Base-by-base conservation (phyloP, 2,797 vertebrate genomes). In the Fistularia tabacaria region DNA sequence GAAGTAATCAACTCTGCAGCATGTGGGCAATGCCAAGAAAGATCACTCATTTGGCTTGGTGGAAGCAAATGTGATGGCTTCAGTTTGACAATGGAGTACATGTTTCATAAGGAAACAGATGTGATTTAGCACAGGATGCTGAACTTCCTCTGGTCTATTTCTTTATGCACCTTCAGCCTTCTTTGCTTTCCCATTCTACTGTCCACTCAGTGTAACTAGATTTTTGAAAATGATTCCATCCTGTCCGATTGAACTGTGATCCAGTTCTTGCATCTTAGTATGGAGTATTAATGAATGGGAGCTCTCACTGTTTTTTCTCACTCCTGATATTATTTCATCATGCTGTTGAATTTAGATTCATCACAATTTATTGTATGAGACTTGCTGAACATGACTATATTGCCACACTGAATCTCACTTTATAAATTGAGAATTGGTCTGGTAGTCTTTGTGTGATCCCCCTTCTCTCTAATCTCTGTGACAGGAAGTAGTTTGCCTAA, bases 401-500 rank as follows among this genome's bases (percentile, higher is more conserved):
- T 67, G 69, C 59, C 42, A 4, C 59, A 46, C 14, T 48, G n/a
- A 49, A 43, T 62, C 52, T 50, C 47, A 36, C 49, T 43, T 62
- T 55, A 53, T 13, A 54, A 70, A 78, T 64, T 68, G 67, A 70
- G 54, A 66, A 71, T 71, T 38, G 13, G 47, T 55, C 66, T 46
- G 62, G 70, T 66, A 64, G 25, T 25, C 58, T 59, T 48, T 60
- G 49, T 60, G 49, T 65, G 72, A 87, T 86, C 62, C 59, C 81
- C 59, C 64, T 62, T 40, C 51, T 62, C 57, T 87, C 77, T 89
- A 90, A 93, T 92, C 91, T 90, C 57, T 78, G 67, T 80, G 77
- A 83, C 87, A 92, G 94, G 93, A 95, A 94, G 91, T 93, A 90
- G 88, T 93, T 93, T 90, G 81, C 63, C 80, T 90, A 90, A 91